Percentiles rank a stretch among this genome's conserved stretches.
These are phyloP conservation scores for Willowsia nigromaculata DNA, from an alignment of 2,888 invertebrate species.

Conservation along the genomic window DNA sequence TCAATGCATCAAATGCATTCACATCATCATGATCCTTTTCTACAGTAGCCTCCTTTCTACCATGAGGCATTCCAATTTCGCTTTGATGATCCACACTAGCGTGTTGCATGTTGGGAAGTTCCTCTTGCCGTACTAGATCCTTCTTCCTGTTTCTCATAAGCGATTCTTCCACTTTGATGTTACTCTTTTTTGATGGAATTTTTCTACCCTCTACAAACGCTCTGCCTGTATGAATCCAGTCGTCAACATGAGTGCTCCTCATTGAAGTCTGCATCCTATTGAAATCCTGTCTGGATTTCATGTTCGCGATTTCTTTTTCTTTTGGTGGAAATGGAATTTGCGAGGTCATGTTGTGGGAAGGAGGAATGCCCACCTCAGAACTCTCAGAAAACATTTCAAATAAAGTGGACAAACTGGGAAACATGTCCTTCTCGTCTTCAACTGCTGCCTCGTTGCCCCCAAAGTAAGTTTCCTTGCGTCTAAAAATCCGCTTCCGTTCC, in stretches of 20 bases:
- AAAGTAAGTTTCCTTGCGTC: conserved; percentile 22
- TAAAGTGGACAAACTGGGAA: conserved; percentile 13
- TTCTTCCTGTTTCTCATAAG: background rate
- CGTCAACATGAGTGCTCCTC: conserved; percentile 10
- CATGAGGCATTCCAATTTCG: background rate
- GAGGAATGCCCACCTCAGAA: background rate
- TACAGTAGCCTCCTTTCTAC: background rate
- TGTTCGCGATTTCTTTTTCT: background rate
- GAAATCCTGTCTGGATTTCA: conserved; percentile 43
- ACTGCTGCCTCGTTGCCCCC: background rate
- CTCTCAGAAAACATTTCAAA: background rate
- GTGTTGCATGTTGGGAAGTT: background rate
- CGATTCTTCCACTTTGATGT: background rate
- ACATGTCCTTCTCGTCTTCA: background rate
- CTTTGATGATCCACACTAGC: background rate
- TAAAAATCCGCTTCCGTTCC: conserved; percentile 51
- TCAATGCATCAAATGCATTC: background rate
- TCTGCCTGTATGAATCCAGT: conserved; percentile 46
- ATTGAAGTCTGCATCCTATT: conserved; percentile 9
- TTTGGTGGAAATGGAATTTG: conserved; percentile 5
- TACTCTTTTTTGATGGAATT: background rate
- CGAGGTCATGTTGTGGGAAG: background rate
- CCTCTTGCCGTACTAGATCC: background rate
- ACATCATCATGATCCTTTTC: background rate
- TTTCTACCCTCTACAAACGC: conserved; percentile 53